Base-by-base conservation (phyloP, 2,797 vertebrate species). In the Rhynchotus rufescens region DNA sequence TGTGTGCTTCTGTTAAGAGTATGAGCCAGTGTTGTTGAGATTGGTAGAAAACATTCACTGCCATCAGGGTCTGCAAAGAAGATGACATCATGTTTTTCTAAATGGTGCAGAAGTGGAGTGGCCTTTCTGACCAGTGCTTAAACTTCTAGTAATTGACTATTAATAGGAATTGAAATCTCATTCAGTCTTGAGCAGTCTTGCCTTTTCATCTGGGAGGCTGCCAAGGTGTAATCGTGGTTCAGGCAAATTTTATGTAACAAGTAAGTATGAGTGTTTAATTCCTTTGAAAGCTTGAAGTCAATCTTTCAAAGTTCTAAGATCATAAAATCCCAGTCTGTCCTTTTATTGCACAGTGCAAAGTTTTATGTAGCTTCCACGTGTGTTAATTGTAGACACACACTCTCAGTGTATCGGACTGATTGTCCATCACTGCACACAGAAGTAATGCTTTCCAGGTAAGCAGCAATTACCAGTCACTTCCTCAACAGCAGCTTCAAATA, bases 361-460 rank as follows among this genome's bases (percentile, higher is more conserved):
- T 28, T 87, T 22, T 60, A 4, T 60, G 19, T 17, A 54, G 57
- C n/a, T 93, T 61, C 76, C 71, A 74, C 76, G 75, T 93, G 85
- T 86, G 56, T 56, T 94, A 6, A 44, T 10, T 77, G 92, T 75
- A 51, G 89, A 17, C 71, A 30, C 45, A 73, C 26, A 12, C 91
- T 86, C 87, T 68, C 74, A 78, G 68, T 40, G 47, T 64, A 11
- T 80, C 49, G 59, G 91, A 21, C 20, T 60, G 82, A 15, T 67
- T 88, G 60, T 45, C 78, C 62, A 59, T 52, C 13, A 87, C 71
- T 75, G 66, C 94, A 92, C 42, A 44, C 42, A 79, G 60, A 40
- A 30, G 60, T 74, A 40, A 62, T 12, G 45, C 26, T 85, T 96
- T 72, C 57, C 75, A 68, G 65, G 81, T 92, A 44, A 95, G 84